Conservation (phyloP, 2,113 vertebrate species). For the Azemiops feae region DNA sequence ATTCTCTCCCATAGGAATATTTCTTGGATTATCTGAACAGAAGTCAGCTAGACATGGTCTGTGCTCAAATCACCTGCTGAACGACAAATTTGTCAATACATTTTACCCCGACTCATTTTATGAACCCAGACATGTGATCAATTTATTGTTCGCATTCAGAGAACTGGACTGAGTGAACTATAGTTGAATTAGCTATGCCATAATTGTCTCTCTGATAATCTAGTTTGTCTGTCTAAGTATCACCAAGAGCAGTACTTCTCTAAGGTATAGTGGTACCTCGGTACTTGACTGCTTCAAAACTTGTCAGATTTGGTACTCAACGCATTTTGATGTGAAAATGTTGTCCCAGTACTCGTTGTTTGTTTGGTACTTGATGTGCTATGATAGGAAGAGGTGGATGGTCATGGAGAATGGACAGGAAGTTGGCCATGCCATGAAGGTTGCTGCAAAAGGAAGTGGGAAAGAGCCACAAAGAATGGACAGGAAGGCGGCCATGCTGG, state of each 20-base stretch:
- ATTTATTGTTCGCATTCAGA: not conserved
- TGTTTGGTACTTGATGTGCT: not conserved
- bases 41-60: not conserved
- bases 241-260: not conserved
- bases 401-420: not conserved
- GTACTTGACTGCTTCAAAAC: no score
- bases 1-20: not conserved
- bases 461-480: rapidly evolving
- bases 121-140: not conserved
- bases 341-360: not conserved
- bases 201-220: not conserved
- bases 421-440: not conserved
- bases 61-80: not conserved
- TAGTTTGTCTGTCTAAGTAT: not conserved
- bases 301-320: no score
- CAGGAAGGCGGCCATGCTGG: not conserved
- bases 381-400: not conserved
- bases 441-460: not conserved
- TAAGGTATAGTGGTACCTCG: not conserved
- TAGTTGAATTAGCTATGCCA: not conserved
- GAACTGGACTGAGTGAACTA: not conserved
- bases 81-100: not conserved
- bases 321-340: not conserved
- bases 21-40: not conserved
- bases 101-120: not conserved